Percentiles rank a stretch among this genome's conserved stretches.
These are phyloP conservation scores for Pempheris klunzingeri DNA, from an alignment of 2,797 vertebrate species.

Conservation along the genomic window DNA sequence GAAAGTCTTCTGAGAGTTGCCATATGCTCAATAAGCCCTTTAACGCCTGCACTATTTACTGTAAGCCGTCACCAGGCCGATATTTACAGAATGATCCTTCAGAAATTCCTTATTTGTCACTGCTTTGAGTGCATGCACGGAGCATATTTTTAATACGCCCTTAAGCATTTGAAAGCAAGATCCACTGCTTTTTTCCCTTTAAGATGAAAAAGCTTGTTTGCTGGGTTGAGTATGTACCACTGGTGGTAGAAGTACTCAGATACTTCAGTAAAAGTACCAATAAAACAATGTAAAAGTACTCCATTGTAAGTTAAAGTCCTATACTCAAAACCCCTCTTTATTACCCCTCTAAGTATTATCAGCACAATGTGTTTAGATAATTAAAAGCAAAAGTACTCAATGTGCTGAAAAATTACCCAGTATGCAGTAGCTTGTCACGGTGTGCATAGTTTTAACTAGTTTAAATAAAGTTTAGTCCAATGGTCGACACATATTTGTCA, in stretches of 20 bases:
- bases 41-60: constrained; percentile 65
- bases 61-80: constrained; percentile 57
- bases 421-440: too few species aligned
- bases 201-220: constrained; percentile 25
- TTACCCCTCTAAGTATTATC: background rate
- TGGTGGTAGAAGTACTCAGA: background rate
- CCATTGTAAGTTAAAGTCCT: background rate
- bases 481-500: background rate
- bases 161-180: constrained; percentile 23
- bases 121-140: constrained; percentile 15
- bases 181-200: background rate
- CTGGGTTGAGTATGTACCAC: background rate
- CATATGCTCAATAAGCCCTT: constrained; percentile 74
- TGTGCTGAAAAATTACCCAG: background rate
- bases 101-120: constrained; percentile 36
- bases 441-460: background rate
- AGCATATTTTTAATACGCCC: constrained; percentile 32
- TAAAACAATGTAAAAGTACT: background rate
- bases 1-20: constrained; percentile 69
- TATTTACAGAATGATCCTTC: constrained; percentile 49
- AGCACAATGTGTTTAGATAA: too few species aligned
- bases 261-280: background rate
- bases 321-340: background rate
- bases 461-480: background rate
- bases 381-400: background rate